Evolutionary conservation across 1,140 invertebrate genomes (phyloP).

Genomic region (Ceratina australensis): DNA sequence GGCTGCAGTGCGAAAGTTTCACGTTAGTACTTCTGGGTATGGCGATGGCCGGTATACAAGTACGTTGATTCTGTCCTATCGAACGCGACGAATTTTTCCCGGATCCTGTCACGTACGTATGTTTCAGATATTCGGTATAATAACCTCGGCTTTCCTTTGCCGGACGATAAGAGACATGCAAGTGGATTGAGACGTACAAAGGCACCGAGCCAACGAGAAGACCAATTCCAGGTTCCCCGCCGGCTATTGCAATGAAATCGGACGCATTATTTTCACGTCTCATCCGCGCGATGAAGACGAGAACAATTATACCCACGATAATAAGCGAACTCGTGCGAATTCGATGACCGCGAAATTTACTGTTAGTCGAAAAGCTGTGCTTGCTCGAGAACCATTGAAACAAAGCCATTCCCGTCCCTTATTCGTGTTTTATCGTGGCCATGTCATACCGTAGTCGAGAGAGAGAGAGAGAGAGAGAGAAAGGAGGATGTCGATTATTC

Average conservation of each 20-base stretch:
- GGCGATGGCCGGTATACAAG: conserved; percentile 71
- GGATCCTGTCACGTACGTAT: conserved; percentile 9
- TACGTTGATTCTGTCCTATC: conserved; percentile 29
- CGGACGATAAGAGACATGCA: conserved; percentile 65
- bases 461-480: conserved; percentile 10
- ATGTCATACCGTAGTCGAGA: conserved; percentile 8
- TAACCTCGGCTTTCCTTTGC: conserved; percentile 70
- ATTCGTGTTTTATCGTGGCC: conserved; percentile 24
- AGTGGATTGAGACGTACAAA: conserved; percentile 43
- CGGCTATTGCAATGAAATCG: neutral
- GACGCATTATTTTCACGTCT: neutral
- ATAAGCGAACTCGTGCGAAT: neutral
- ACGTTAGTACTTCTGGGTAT: conserved; percentile 69
- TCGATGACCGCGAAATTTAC: conserved; percentile 12
- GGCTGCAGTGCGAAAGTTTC: conserved; percentile 72
- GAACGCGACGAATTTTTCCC: no score
- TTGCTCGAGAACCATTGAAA: conserved; percentile 23
- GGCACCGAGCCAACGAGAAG: neutral
- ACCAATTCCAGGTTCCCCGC: conserved; percentile 9
- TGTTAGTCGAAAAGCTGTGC: conserved; percentile 23
- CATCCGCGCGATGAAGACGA: neutral
- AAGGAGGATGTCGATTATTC: conserved; percentile 1
- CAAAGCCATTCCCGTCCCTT: conserved; percentile 30
- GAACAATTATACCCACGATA: conserved; percentile 34
- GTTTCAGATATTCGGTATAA: conserved; percentile 72